Percentiles rank a stretch among this genome's conserved stretches.
Conservation (phyloP, 2,113 vertebrate species). For the Micronisus gabar region DNA sequence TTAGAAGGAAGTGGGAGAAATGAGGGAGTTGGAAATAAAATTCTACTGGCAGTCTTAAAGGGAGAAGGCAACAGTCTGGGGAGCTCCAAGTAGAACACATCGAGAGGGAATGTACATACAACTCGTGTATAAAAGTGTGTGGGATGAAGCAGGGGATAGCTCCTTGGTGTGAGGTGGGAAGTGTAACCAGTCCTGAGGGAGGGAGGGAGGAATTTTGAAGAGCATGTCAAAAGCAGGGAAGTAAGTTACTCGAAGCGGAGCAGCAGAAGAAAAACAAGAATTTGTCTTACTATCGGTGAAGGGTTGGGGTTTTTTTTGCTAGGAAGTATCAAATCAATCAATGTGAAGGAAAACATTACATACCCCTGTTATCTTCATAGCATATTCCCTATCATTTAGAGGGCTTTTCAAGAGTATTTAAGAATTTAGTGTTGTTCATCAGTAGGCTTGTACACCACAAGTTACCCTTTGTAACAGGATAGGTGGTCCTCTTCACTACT, state of each 20-base stretch:
- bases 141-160: not conserved
- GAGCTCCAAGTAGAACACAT: not conserved
- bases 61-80: not conserved
- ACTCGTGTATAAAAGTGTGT: not conserved
- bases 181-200: not conserved
- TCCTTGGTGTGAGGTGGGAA: not conserved
- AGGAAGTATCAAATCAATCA: not conserved
- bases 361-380: not conserved
- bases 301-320: not conserved
- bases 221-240: not conserved
- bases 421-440: not conserved
- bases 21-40: not conserved
- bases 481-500: not conserved
- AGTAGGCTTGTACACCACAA: not conserved
- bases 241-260: not conserved
- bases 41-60: not conserved
- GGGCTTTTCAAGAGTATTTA: not conserved
- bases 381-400: not conserved
- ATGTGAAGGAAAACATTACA: not conserved
- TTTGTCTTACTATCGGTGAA: not conserved
- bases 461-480: not conserved
- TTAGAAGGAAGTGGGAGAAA: not conserved
- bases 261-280: not conserved
- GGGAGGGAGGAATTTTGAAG: not conserved
- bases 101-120: accelerated